Base-by-base conservation (phyloP, 1,140 invertebrate genomes). In the Meloidogyne exigua region DNA sequence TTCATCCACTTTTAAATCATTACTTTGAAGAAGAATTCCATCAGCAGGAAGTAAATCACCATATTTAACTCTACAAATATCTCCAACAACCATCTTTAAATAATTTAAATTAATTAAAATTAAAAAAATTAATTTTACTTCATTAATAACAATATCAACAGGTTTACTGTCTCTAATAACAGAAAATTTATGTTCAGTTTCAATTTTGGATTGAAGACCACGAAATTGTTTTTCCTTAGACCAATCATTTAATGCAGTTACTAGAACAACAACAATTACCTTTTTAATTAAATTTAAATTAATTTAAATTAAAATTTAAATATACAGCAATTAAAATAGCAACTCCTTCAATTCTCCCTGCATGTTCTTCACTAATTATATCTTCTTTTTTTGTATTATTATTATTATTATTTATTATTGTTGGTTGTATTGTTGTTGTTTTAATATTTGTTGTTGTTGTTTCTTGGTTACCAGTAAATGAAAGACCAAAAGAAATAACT, bases 1-100 rank as follows among this genome's bases (percentile, higher is more conserved):
- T 90, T 99, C 96, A 89, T 99, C 96, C 82, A 96, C 87, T 92
- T 98, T 99, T 79, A 99, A 91, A 90, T 99, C 96, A 90, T 98
- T 99, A 89, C 94, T 95, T 91, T 98, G 96, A 86, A 99, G 93
- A 80, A 99, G 90, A 82, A 98, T 91, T 85, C 96, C 96, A 90
- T 99, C 96, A 67, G 96, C 95, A 76, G 96, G 96, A 88, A 99
- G 91, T 83, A 99, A 90, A 90, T 99, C 96, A 87, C 89, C 86
- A 72, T 87, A 87, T 83, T 87, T 87, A 13, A 87, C 82, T 89
- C 92, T 95, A 89, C 95, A 97, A 89, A 99, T 96, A 91, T 99
- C 96, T 79, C 96, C 96, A 79, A 98, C 96, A 80, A 98, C 94
- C 86, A 99, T 93, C 82, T 99, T 13, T 44, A 28, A 18, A 42